Percentiles rank a stretch among this genome's conserved stretches.
These are phyloP conservation scores for Calidris pugnax DNA, from an alignment of 2,113 vertebrate genomes.

Conservation along the genomic window DNA sequence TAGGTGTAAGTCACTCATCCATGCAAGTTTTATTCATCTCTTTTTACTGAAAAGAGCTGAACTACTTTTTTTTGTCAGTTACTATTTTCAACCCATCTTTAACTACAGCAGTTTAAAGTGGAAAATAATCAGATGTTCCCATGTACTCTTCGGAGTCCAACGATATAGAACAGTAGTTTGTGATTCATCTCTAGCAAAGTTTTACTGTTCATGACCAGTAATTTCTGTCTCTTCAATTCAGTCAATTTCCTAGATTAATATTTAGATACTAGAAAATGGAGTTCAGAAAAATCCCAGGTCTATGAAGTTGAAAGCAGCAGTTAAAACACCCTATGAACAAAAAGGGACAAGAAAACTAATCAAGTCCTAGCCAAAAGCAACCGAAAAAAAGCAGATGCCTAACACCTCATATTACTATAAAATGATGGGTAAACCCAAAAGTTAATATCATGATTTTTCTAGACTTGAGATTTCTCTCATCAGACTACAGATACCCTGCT, in stretches of 20 bases:
- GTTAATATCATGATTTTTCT: neutral
- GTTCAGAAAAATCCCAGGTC: neutral
- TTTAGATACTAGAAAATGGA: neutral
- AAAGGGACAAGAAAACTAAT: neutral
- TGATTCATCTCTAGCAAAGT: neutral
- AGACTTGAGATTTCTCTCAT: neutral
- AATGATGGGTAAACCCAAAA: neutral
- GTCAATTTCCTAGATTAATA: neutral
- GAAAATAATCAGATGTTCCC: neutral
- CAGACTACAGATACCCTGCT: neutral
- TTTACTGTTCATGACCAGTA: neutral
- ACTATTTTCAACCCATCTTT: neutral
- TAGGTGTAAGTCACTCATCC: neutral
- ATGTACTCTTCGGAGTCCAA: neutral
- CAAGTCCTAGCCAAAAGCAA: neutral
- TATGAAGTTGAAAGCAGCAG: neutral
- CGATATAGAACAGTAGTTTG: neutral
- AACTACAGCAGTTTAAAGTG: neutral
- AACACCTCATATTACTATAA: neutral
- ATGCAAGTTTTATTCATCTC: neutral
- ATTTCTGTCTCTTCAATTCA: neutral
- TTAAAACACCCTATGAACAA: neutral
- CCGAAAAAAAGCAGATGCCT: neutral
- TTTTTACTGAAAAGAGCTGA: neutral
- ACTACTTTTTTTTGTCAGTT: neutral